Evolutionary conservation across 1,140 invertebrate species (phyloP).

Genomic region (Heliconius hewitsoni): DNA sequence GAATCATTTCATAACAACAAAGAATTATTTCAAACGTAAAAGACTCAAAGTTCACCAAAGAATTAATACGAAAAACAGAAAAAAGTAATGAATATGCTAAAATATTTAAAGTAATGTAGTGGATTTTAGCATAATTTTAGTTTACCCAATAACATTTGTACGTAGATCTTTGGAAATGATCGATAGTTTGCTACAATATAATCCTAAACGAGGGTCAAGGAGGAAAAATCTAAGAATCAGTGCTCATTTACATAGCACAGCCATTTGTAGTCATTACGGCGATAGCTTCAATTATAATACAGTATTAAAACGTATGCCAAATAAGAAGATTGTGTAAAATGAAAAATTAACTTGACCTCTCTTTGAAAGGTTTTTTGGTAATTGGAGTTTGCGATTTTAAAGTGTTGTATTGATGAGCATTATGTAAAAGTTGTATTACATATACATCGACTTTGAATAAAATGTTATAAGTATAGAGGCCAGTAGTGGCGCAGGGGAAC

Average conservation of each 20-base stretch:
- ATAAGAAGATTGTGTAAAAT: slow-evolving; percentile 18
- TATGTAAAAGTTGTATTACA: no score
- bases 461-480: background rate
- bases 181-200: slow-evolving; percentile 27
- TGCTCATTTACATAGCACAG: slow-evolving; percentile 36
- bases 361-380: slow-evolving; percentile 10
- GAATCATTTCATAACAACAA: no score
- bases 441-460: background rate
- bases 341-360: slow-evolving; percentile 24
- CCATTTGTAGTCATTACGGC: slow-evolving; percentile 33
- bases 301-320: slow-evolving; percentile 18
- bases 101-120: slow-evolving; percentile 5
- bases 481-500: no score
- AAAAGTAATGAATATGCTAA: background rate
- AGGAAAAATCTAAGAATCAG: slow-evolving; percentile 20
- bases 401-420: background rate
- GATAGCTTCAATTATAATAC: slow-evolving; percentile 21
- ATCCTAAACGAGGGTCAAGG: slow-evolving; percentile 31
- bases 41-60: background rate
- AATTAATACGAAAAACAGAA: background rate
- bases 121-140: background rate
- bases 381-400: slow-evolving; percentile 11
- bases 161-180: background rate
- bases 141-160: background rate
- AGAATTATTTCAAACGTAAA: background rate